Evolutionary conservation across 2,113 vertebrate species (phyloP).

Genomic region (Todiramphus chloris): DNA sequence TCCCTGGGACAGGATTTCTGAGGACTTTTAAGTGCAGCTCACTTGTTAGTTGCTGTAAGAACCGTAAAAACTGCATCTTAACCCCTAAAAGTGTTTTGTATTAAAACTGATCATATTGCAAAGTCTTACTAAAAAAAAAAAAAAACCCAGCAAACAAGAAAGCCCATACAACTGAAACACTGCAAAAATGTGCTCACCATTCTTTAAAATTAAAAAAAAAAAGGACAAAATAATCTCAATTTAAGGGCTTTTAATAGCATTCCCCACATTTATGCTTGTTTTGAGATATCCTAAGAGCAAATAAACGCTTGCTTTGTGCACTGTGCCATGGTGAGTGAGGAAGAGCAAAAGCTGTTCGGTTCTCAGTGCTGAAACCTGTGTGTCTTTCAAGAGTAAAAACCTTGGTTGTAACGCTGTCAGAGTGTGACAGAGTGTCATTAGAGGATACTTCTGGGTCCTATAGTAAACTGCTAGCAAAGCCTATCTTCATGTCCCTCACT

Average conservation of each 20-base stretch:
- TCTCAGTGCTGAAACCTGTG: not conserved
- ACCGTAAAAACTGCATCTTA: not conserved
- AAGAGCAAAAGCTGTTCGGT: not conserved
- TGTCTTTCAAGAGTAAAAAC: not conserved
- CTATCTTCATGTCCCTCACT: not conserved
- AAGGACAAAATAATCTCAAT: not conserved
- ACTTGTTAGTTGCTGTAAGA: slow-evolving; percentile 22
- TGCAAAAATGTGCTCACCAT: not conserved
- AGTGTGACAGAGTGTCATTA: not conserved
- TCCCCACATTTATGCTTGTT: not conserved
- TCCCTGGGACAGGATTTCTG: not conserved
- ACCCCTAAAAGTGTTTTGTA: not conserved
- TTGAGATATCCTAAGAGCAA: not conserved
- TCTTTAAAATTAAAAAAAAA: not conserved
- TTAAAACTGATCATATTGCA: not conserved
- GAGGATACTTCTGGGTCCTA: slow-evolving; percentile 4
- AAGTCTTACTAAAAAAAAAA: not conserved
- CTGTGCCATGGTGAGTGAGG: not conserved
- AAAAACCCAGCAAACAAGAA: not conserved
- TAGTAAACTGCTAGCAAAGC: slow-evolving; percentile 12
- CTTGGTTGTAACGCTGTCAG: slow-evolving; percentile 15
- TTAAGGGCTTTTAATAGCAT: not conserved
- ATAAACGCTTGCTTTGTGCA: not conserved
- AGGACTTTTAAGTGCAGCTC: slow-evolving; percentile 16
- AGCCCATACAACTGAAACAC: not conserved